Base-by-base conservation (phyloP, 2,113 vertebrate genomes). In the Bombycilla garrulus region DNA sequence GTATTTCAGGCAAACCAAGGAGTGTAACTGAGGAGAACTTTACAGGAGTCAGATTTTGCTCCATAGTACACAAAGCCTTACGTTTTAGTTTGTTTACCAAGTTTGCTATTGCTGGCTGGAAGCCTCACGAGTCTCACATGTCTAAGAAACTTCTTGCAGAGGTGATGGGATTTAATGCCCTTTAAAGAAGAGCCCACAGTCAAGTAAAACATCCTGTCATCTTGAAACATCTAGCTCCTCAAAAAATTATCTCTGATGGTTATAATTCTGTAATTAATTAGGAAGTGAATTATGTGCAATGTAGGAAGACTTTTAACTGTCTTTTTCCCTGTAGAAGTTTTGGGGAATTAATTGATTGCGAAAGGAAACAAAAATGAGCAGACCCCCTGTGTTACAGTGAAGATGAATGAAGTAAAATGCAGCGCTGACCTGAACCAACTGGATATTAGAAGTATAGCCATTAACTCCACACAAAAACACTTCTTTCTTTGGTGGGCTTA, bases 1-100 rank as follows among this genome's bases (percentile, higher is more conserved):
- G n/a, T 83, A 78, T 94, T 95, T 80, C 71, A 81, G 77, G 42
- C 80, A 53, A 88, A 77, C 14, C n/a, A 74, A 80, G 36, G 40
- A 67, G 72, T 3, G 6, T 36, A 45, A 82, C 35, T 56, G 61
- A 76, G 70, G 33, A 71, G 53, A 91, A 28, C 35, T 54, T 54
- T 35, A 21, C 5, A 29, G 33, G 80, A 74, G 35, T 57, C 60
- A 86, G 54, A 8, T 93, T 81, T 83, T 81, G 8, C 78, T 86
- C 19, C 26, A 71, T 62, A 47, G 60, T 40, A 36, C 12, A 73
- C 51, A 91, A 67, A 73, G 23, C 24, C n/a, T 62, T 57, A 12
- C 76, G 50, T 36, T 86, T 80, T 19, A 70, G 12, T 90, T 93
- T 86, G 15, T 54, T 53, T 69, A 20, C 62, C 47, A 48, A 2